Conservation (phyloP, 2,113 vertebrate species). For the Ictidomys tridecemlineatus region DNA sequence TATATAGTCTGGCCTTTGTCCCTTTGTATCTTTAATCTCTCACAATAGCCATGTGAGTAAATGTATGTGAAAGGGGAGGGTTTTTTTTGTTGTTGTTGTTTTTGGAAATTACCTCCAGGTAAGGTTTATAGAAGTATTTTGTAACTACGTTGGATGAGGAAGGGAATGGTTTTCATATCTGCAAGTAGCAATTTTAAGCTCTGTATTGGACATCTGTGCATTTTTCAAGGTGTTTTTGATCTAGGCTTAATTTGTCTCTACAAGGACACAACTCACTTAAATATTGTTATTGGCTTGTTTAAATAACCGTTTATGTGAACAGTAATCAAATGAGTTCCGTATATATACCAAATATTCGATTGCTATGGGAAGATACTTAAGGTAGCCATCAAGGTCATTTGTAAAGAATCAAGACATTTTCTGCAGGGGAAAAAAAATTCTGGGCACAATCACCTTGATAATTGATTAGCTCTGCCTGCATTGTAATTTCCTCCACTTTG, state of each 20-base stretch:
- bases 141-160: neutral
- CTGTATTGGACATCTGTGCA: neutral
- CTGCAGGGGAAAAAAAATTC: neutral
- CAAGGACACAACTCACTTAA: conserved; percentile 2
- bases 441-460: neutral
- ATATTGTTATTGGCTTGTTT: neutral
- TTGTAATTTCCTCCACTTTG: conserved; percentile 16
- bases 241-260: neutral
- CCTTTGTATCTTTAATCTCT: neutral
- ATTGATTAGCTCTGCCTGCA: neutral
- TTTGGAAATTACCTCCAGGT: too few relatives aligned
- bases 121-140: neutral
- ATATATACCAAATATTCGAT: neutral
- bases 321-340: neutral
- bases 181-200: neutral
- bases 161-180: neutral
- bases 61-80: neutral
- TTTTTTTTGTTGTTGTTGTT: too few relatives aligned
- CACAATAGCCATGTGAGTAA: neutral
- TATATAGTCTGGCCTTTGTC: neutral
- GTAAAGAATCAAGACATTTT: conserved; percentile 21
- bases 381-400: neutral
- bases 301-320: conserved; percentile 10
- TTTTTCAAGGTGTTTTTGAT: conserved; percentile 27
- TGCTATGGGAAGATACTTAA: neutral